Evolutionary conservation across 2,113 vertebrate species (phyloP).

Genomic region (Otus sunia): DNA sequence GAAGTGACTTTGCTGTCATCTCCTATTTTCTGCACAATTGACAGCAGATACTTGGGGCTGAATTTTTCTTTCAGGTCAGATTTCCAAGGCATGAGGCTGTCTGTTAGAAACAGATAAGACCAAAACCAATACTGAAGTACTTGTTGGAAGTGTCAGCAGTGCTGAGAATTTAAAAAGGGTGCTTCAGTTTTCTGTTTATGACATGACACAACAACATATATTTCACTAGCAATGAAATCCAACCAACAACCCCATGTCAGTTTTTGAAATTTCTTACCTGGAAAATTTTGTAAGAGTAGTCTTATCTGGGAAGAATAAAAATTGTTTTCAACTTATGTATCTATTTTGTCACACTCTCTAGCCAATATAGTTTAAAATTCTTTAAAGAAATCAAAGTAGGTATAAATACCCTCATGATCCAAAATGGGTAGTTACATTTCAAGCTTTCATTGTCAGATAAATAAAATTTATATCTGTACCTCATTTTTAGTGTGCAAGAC

Average conservation of each 20-base stretch:
- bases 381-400: background rate
- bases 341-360: background rate
- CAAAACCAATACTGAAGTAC: conserved; percentile 69
- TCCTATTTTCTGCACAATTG: conserved; percentile 84
- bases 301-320: conserved; percentile 15
- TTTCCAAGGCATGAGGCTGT: conserved; percentile 76
- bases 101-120: conserved; percentile 82
- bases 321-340: background rate
- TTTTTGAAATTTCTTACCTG: conserved; percentile 55
- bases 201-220: conserved; percentile 67
- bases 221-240: conserved; percentile 66
- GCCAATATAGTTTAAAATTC: background rate
- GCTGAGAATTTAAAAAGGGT: conserved; percentile 72
- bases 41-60: conserved; percentile 82
- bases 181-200: conserved; percentile 72
- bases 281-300: conserved; percentile 43
- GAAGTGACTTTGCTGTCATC: conserved; percentile 82
- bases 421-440: background rate
- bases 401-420: background rate
- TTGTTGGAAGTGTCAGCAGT: conserved; percentile 75
- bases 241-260: conserved; percentile 39
- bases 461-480: background rate
- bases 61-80: conserved; percentile 83
- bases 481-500: background rate
- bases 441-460: background rate